Percentiles rank a stretch among this genome's conserved stretches.
Evolutionary conservation across 23 tunicate species (phyloP).

Genomic region (Clavelina lepadiformis): DNA sequence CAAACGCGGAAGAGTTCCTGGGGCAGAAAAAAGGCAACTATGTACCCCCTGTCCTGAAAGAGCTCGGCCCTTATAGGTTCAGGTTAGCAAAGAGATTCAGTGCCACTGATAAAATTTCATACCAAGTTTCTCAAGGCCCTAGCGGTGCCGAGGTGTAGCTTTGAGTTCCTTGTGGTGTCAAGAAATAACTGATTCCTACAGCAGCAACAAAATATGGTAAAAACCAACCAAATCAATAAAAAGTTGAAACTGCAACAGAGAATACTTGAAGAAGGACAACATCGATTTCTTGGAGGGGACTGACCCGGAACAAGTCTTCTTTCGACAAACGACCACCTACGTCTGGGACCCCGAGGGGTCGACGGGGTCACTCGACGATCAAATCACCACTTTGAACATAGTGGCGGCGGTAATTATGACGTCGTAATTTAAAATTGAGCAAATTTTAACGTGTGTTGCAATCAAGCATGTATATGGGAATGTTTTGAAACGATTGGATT

Average conservation of each 20-base stretch:
- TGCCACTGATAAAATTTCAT: no score
- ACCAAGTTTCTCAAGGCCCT: no score
- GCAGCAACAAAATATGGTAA: no score
- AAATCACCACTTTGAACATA: slow-evolving; percentile 51
- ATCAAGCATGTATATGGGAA: no score
- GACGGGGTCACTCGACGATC: slow-evolving; percentile 41
- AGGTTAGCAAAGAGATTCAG: no score
- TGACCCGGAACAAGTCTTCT: slow-evolving; percentile 66
- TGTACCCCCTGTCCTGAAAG: slow-evolving; percentile 41
- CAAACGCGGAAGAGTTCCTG: slow-evolving; percentile 58
- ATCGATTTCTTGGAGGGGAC: slow-evolving; percentile 32
- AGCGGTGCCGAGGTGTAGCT: no score
- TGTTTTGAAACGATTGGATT: no score
- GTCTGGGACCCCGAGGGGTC: slow-evolving; percentile 53
- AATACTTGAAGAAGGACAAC: slow-evolving; percentile 56
- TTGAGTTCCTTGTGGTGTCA: no score
- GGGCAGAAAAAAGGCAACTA: slow-evolving; percentile 20
- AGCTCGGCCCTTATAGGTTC: slow-evolving; percentile 80
- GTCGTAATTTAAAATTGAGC: no score
- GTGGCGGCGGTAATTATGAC: slow-evolving; percentile 74
- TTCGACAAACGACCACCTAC: slow-evolving; percentile 38
- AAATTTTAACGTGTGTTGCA: no score
- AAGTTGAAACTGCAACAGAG: slow-evolving; percentile 41
- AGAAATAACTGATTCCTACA: no score
- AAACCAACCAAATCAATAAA: no score